A percentile compares a stretch with the other conserved stretches of the same genome.
Evolutionary conservation across 2,797 vertebrate genomes (phyloP).

Genomic region (Luscinia megarhynchos): DNA sequence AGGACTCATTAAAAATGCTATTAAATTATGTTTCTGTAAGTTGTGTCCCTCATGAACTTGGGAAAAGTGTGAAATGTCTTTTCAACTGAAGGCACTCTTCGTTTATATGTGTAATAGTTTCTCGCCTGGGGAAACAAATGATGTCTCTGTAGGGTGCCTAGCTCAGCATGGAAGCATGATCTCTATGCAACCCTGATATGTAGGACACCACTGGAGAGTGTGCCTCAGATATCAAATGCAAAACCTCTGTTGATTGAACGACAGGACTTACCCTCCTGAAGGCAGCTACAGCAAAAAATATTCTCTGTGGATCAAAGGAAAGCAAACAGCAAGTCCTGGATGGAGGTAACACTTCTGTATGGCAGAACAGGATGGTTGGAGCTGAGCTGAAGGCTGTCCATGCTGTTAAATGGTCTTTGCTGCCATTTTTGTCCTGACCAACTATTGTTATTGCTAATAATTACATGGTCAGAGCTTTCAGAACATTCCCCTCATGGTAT

Average conservation of each 20-base stretch:
- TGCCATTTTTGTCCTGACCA: background rate
- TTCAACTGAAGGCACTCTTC: conserved; percentile 26
- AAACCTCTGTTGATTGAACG: background rate
- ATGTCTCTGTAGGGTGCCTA: conserved; percentile 33
- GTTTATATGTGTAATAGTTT: conserved; percentile 23
- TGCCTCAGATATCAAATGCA: background rate
- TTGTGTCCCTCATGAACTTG: conserved; percentile 17
- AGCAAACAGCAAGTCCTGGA: background rate
- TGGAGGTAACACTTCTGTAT: background rate
- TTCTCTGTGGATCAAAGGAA: background rate
- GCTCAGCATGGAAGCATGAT: background rate
- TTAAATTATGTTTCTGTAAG: conserved; percentile 30
- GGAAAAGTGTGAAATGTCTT: conserved; percentile 42
- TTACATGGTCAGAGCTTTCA: background rate
- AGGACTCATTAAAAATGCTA: conserved; percentile 32
- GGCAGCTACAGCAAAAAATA: background rate
- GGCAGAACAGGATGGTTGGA: background rate
- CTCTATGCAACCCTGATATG: background rate
- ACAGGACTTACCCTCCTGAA: conserved; percentile 6
- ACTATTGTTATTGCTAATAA: background rate
- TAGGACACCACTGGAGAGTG: conserved; percentile 16
- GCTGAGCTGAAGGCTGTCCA: background rate
- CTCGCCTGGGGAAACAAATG: conserved; percentile 46
- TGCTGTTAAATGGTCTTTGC: background rate
- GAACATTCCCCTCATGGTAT: background rate